phyloP scores from a whole-genome alignment of 30 jellyfish, hydroid and myxozoan genomes.

The Pelagia noctiluca region DNA sequence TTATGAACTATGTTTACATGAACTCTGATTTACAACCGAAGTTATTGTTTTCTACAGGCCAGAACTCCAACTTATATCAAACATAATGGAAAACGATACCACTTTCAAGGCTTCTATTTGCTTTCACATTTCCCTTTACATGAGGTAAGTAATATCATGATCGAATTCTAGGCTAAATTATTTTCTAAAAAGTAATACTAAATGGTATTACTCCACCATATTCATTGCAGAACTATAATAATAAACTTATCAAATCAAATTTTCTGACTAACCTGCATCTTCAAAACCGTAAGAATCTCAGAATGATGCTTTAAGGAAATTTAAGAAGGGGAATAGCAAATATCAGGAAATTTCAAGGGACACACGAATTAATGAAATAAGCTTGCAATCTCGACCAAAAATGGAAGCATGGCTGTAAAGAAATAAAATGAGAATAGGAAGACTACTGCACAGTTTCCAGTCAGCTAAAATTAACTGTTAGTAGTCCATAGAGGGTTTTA shows the following conservation, averaged over 20 bases:
- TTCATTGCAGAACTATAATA: no score
- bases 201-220: not conserved
- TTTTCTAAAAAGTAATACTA: not conserved
- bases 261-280: not conserved
- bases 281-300: not conserved
- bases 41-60: not conserved
- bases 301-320: not conserved
- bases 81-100: not conserved
- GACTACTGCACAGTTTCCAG: no score
- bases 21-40: not conserved
- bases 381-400: no score
- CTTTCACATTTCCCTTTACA: constrained; percentile 1
- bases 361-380: no score
- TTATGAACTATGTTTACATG: not conserved
- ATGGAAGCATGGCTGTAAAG: no score
- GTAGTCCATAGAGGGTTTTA: no score
- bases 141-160: not conserved
- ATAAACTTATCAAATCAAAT: not conserved
- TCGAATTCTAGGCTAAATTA: no score
- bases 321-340: no score
- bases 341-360: no score
- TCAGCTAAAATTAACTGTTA: no score
- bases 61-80: not conserved
- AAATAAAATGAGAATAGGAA: no score
- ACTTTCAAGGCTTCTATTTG: not conserved